Percentiles rank a stretch among this genome's conserved stretches.
Conservation (phyloP, 64 coral and sea anemone genomes). For the Montipora sp. region DNA sequence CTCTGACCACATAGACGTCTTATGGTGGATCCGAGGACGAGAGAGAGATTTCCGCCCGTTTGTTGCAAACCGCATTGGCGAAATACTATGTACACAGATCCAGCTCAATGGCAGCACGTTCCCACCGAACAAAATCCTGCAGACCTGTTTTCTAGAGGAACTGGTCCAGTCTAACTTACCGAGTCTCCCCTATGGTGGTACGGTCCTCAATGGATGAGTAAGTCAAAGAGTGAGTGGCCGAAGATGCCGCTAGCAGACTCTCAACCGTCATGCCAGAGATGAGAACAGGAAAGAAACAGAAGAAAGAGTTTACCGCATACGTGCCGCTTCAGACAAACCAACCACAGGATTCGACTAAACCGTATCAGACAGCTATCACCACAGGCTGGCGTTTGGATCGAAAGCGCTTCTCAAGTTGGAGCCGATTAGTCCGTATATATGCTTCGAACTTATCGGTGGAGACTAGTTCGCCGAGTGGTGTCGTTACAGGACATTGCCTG, state of each 20-base stretch:
- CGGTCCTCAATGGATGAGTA: conserved; percentile 46
- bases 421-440: conserved; percentile 26
- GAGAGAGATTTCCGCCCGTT: too few species aligned
- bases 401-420: conserved; percentile 37
- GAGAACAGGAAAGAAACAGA: conserved; percentile 38
- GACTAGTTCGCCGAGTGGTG: too few species aligned
- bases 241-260: conserved; percentile 5
- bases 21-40: too few species aligned
- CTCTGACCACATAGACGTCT: too few species aligned
- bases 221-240: conserved; percentile 40
- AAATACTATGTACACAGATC: too few species aligned
- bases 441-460: not conserved
- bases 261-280: conserved; percentile 27
- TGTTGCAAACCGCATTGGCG: too few species aligned
- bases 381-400: conserved; percentile 15
- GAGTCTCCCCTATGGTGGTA: conserved; percentile 46
- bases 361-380: not conserved
- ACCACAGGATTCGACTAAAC: not conserved
- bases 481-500: too few species aligned
- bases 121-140: too few species aligned
- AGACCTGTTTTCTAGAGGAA: conserved; percentile 56
- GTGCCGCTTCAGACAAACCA: not conserved
- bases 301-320: not conserved
- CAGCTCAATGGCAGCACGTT: too few species aligned
- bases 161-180: not conserved